Conservation (phyloP, 2,113 vertebrate genomes). For the Lucifuga dentata region DNA sequence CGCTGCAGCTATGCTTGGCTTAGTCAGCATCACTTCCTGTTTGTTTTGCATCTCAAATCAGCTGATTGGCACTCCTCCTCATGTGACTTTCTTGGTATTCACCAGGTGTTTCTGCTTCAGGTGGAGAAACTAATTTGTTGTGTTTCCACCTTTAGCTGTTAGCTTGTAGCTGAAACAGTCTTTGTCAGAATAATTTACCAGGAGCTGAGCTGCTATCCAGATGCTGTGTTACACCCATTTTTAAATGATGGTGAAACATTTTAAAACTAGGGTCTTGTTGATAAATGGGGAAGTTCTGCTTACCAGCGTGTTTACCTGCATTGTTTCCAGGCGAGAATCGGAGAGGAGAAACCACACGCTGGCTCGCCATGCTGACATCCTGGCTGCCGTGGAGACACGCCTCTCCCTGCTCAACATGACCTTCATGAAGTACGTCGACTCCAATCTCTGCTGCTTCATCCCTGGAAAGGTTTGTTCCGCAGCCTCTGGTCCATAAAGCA, state of each 20-base stretch:
- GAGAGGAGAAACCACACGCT: constrained; percentile 97
- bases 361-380: constrained; percentile 97
- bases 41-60: no score
- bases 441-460: constrained; percentile 99
- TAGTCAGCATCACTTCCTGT: no score
- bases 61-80: no score
- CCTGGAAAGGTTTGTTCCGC: constrained; percentile 92
- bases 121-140: no score
- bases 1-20: no score
- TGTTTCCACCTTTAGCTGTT: no score
- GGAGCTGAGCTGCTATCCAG: no score
- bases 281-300: neutral
- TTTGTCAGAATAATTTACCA: no score
- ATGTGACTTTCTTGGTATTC: no score
- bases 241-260: neutral
- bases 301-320: neutral
- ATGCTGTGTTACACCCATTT: neutral
- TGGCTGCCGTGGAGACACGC: constrained; percentile 96
- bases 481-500: neutral
- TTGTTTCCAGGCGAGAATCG: constrained; percentile 89
- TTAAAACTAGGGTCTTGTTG: neutral
- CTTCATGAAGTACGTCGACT: constrained; percentile 99
- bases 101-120: no score
- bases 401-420: constrained; percentile 99
- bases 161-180: no score